Conservation (phyloP, 2,113 vertebrate species). For the Psittacula cyanocephala region DNA sequence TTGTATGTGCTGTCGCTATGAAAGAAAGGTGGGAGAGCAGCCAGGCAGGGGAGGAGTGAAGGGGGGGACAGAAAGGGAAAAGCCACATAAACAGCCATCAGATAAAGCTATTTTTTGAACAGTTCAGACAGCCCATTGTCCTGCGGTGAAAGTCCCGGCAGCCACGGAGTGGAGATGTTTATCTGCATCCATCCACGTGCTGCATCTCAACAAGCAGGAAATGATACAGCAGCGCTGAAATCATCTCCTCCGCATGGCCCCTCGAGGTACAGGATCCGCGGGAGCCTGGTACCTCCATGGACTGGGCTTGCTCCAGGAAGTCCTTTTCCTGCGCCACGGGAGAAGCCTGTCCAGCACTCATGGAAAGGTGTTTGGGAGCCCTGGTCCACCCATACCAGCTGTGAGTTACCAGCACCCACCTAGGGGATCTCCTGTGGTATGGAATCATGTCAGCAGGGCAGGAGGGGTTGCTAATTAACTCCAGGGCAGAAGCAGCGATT, state of each 20-base stretch:
- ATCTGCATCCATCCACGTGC: accelerated
- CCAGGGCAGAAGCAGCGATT: neutral
- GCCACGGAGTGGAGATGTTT: neutral
- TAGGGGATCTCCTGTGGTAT: accelerated
- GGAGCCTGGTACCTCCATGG: neutral
- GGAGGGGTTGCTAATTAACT: neutral
- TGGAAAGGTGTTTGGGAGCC: neutral
- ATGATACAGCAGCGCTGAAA: neutral
- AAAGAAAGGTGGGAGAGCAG: neutral
- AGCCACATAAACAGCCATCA: neutral
- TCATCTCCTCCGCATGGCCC: neutral
- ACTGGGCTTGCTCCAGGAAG: accelerated
- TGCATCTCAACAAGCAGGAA: accelerated
- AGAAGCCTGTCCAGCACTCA: neutral
- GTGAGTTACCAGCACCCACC: neutral
- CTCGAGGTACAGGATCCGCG: neutral
- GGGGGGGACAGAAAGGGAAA: neutral
- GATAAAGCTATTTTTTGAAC: neutral
- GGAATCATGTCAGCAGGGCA: neutral
- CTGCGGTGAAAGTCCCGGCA: neutral
- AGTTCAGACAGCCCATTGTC: neutral
- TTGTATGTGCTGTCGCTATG: accelerated
- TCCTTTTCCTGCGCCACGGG: accelerated
- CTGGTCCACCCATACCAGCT: accelerated
- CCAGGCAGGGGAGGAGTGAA: neutral